Evolutionary conservation across 2,797 vertebrate genomes (phyloP).

Genomic region (Xyrichtys novacula): DNA sequence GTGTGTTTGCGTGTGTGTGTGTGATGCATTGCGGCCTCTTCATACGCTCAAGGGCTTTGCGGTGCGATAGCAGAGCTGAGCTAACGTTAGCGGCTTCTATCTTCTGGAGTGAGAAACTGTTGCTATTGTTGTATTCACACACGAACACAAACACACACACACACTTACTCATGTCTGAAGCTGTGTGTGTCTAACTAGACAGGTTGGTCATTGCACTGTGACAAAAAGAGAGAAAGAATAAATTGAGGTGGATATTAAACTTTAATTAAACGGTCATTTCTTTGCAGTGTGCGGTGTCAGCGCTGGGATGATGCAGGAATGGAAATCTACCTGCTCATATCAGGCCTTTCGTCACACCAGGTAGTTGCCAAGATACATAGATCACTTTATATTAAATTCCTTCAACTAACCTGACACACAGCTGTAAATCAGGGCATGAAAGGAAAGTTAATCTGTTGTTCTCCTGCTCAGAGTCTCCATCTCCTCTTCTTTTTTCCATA

Average conservation of each 20-base stretch:
- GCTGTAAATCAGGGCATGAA: conserved; percentile 82
- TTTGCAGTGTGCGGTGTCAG: conserved; percentile 1
- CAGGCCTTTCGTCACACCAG: conserved; percentile 67
- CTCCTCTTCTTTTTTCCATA: conserved; percentile 29
- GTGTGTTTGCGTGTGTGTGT: conserved; percentile 39
- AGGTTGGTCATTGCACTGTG: too few species aligned
- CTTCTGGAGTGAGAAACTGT: conserved; percentile 27
- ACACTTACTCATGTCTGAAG: too few species aligned
- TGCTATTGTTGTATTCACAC: conserved; percentile 47
- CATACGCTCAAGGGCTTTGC: conserved; percentile 63
- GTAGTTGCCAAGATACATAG: conserved; percentile 79
- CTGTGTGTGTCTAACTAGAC: too few species aligned
- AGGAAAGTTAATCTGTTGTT: conserved; percentile 69
- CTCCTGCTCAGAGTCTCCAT: conserved; percentile 4
- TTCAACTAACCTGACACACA: conserved; percentile 71
- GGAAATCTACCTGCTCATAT: conserved; percentile 72
- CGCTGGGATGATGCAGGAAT: conserved; percentile 27
- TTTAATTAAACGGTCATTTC: background rate
- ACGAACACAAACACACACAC: background rate
- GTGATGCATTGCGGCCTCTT: conserved; percentile 63
- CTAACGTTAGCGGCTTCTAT: conserved; percentile 70
- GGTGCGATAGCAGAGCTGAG: conserved; percentile 56
- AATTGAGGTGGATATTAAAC: too few species aligned
- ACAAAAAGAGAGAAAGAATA: too few species aligned
- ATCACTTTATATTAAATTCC: conserved; percentile 85